A percentile compares a stretch with the other conserved stretches of the same genome.
These are phyloP conservation scores for Archips xylosteana DNA, from an alignment of 2,888 invertebrate species.

Conservation along the genomic window DNA sequence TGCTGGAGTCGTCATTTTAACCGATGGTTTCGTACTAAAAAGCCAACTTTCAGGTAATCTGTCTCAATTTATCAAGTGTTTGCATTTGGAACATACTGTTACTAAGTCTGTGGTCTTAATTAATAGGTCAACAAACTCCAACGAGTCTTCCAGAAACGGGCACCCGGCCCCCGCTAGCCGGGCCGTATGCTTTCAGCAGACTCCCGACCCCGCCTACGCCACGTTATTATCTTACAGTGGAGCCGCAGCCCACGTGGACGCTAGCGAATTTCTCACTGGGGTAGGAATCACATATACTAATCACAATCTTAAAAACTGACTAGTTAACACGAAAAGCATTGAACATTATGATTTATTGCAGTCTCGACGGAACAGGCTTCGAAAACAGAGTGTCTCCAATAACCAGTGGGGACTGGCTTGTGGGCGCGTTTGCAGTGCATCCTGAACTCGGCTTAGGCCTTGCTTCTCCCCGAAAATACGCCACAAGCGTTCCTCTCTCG, in stretches of 20 bases:
- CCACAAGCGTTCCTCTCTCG: conserved; percentile 89
- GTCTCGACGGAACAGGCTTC: conserved; percentile 73
- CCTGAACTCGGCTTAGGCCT: conserved; percentile 75
- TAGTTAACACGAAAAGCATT: neutral
- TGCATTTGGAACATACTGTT: conserved; percentile 22
- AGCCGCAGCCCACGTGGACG: conserved; percentile 92
- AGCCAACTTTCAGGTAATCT: conserved; percentile 87
- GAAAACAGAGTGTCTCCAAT: conserved; percentile 73
- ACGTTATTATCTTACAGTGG: conserved; percentile 90
- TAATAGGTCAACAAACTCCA: conserved; percentile 52
- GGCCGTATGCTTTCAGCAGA: conserved; percentile 96
- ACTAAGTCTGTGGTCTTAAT: neutral
- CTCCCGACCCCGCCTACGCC: conserved; percentile 93
- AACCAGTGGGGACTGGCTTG: conserved; percentile 66
- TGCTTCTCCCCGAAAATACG: conserved; percentile 66
- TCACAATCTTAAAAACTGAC: neutral
- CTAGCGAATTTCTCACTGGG: conserved; percentile 93
- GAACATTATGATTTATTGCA: conserved; percentile 48
- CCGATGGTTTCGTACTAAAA: conserved; percentile 89
- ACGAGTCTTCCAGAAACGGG: conserved; percentile 80
- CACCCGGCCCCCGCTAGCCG: conserved; percentile 92
- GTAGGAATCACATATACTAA: conserved; percentile 65
- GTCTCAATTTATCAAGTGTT: conserved; percentile 25
- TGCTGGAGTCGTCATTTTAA: conserved; percentile 90
- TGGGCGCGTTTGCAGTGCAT: conserved; percentile 80